phyloP scores from a whole-genome alignment of 2,888 invertebrate species.

The Dermolepida albohirtum region DNA sequence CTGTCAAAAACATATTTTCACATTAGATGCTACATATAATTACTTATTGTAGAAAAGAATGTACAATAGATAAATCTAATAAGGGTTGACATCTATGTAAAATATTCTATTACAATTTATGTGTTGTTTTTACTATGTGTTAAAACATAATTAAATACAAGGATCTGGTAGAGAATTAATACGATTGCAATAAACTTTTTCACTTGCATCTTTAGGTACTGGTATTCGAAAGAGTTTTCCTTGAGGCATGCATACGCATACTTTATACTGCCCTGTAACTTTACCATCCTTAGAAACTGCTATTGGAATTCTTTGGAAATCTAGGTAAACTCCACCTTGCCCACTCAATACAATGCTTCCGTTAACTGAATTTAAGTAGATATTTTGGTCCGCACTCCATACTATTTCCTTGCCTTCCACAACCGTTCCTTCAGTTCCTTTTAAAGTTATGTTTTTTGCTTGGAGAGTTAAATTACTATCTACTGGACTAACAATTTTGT shows the following conservation, averaged over 20 bases:
- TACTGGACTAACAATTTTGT: constrained; percentile 79
- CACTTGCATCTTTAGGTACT: constrained; percentile 70
- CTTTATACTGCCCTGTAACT: constrained; percentile 77
- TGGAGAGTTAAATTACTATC: constrained; percentile 74
- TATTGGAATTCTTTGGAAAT: constrained; percentile 78
- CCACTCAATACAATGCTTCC: constrained; percentile 79
- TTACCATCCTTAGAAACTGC: constrained; percentile 66
- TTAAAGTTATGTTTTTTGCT: constrained; percentile 74
- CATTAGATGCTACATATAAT: too few species aligned
- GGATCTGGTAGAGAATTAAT: constrained; percentile 74
- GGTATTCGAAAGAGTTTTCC: constrained; percentile 86
- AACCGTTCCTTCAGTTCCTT: constrained; percentile 83
- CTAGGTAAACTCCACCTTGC: constrained; percentile 77
- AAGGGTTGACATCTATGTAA: too few species aligned
- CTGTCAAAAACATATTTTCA: too few species aligned
- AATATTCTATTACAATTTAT: too few species aligned
- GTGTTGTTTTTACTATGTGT: not conserved
- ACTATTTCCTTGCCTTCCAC: constrained; percentile 79
- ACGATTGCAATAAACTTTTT: constrained; percentile 72
- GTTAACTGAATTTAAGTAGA: constrained; percentile 80
- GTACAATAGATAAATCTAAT: too few species aligned
- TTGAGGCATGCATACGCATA: constrained; percentile 91
- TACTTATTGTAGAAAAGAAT: too few species aligned
- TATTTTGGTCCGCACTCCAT: constrained; percentile 83
- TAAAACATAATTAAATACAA: constrained; percentile 66